Evolutionary conservation across 2,113 vertebrate species (phyloP).

Genomic region (Upupa epops): DNA sequence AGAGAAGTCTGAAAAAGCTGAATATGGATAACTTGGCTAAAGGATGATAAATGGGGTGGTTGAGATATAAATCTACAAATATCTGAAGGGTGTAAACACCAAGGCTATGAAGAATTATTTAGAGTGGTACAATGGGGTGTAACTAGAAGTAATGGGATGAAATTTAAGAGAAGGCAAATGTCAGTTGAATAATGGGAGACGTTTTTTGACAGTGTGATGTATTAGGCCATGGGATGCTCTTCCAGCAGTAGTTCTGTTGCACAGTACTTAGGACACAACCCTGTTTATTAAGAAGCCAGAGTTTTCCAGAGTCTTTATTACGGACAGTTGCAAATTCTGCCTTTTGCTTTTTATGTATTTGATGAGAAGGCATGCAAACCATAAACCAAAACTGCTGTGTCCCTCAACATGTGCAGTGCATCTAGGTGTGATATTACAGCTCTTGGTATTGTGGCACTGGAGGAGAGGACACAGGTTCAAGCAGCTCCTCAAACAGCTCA

Average conservation of each 20-base stretch:
- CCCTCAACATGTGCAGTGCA: fast-evolving
- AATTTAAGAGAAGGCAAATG: constrained; percentile 72
- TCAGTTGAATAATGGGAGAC: constrained; percentile 67
- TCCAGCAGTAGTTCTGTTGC: constrained; percentile 25
- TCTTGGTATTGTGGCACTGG: neutral
- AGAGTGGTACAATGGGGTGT: constrained; percentile 70
- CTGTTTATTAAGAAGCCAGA: constrained; percentile 38
- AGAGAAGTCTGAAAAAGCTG: constrained; percentile 63
- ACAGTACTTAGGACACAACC: constrained; percentile 27
- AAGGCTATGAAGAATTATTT: constrained; percentile 72
- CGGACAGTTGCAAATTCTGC: neutral
- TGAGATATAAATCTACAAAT: constrained; percentile 71
- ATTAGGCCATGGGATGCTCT: constrained; percentile 43
- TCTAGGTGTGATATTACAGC: fast-evolving
- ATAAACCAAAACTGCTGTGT: neutral
- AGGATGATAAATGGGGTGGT: constrained; percentile 65
- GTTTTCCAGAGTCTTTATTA: constrained; percentile 1
- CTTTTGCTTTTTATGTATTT: neutral
- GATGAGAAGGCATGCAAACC: neutral
- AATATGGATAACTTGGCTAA: constrained; percentile 71
- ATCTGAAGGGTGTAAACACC: constrained; percentile 72
- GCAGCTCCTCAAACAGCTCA: neutral
- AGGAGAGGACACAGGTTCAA: neutral
- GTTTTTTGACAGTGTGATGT: constrained; percentile 67
- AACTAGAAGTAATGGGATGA: constrained; percentile 72